Evolutionary conservation across 2,797 vertebrate genomes (phyloP), one percentile per base, ranked within the genome.

Genomic region (Adelosebastes latens): DNA sequence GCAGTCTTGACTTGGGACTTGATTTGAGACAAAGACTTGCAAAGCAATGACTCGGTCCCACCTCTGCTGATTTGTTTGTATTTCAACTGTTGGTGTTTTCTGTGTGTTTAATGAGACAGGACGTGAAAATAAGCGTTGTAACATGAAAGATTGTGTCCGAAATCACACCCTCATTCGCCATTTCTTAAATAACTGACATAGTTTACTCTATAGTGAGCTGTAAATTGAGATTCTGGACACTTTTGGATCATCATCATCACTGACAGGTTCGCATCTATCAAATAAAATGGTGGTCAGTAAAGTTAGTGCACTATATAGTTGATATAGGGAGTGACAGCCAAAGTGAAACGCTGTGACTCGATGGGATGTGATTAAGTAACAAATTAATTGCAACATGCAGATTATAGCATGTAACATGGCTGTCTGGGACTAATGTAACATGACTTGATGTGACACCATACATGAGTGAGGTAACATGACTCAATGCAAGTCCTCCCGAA

Each of bases 41-140:
- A 46, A 46, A 46, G 16, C 16, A 46, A 18, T 46, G 42, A 46
- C 42, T 46, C 1, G 16, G 0, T 46, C 42, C 42, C 42, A 42
- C 14, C 36, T 0, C 36, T 36, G 34, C 34, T 36, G 34, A 39
- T 46, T 14, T 46, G 6, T 14, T 46, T 46, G 42, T 0, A 18
- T 46, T 0, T 46, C 18, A 49, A 20, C 6, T 49, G 49, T n/a
- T 52, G 49, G 8, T 0, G 3, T 52, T n/a, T n/a, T 2, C 8
- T 52, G 4, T 52, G 49, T 4, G 18, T 20, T 52, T 9, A 18
- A n/a, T 52, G 49, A 5, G 49, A 4, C 20, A 0, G 1, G 49
- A 52, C 8, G 8, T 52, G 49, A 52, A 52, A 52, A 9, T 52
- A 52, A 8, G 20, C 8, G 5, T 0, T 4, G 2, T 0, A 31